These are phyloP conservation scores for Gadopsis marmoratus DNA, from an alignment of 2,797 vertebrate genomes.

Conservation along the genomic window DNA sequence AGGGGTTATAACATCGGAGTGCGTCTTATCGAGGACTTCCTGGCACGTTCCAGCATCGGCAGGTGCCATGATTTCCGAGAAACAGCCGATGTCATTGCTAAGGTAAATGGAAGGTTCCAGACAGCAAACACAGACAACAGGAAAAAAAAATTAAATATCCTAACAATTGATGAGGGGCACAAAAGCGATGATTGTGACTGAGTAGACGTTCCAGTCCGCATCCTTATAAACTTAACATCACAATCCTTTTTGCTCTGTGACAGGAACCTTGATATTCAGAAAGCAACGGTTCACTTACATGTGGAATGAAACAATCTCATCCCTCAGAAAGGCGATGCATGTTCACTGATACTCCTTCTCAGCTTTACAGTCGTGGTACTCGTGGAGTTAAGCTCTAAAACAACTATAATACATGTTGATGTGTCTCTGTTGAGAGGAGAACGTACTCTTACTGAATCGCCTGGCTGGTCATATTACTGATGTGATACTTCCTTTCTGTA, in stretches of 20 bases:
- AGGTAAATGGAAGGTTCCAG: constrained; percentile 86
- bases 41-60: constrained; percentile 96
- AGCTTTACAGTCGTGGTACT: neutral
- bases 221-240: constrained; percentile 40
- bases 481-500: neutral
- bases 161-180: constrained; percentile 3
- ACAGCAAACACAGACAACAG: constrained; percentile 10
- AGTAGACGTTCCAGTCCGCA: constrained; percentile 28
- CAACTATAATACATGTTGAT: neutral
- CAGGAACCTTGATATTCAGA: constrained; percentile 34
- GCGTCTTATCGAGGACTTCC: constrained; percentile 97
- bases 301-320: constrained; percentile 24
- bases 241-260: constrained; percentile 45
- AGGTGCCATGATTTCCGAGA: constrained; percentile 99
- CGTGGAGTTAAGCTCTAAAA: neutral
- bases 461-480: neutral
- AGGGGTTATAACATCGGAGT: constrained; percentile 99
- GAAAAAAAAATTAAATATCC: constrained; percentile 29
- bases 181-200: constrained; percentile 8
- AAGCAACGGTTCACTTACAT: constrained; percentile 16
- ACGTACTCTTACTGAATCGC: neutral
- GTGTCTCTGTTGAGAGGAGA: neutral
- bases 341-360: neutral
- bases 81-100: constrained; percentile 98
- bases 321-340: neutral